A percentile compares a stretch with the other conserved stretches of the same genome.
Evolutionary conservation across 2,888 invertebrate genomes (phyloP).

Genomic region (Ochlodes sylvanus): DNA sequence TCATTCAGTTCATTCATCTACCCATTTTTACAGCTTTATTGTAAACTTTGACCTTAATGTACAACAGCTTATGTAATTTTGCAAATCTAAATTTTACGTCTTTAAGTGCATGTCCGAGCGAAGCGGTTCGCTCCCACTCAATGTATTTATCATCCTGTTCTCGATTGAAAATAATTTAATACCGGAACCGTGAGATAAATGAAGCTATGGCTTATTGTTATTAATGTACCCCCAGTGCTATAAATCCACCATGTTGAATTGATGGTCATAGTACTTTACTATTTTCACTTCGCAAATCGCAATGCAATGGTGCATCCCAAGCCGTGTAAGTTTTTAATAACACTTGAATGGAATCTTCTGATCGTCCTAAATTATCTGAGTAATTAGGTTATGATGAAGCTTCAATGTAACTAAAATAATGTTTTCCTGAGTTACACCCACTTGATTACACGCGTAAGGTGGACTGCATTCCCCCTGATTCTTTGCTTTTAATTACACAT

Average conservation of each 20-base stretch:
- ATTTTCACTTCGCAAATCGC: slow-evolving; percentile 10
- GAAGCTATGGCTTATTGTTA: slow-evolving; percentile 38
- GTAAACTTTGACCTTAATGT: neutral
- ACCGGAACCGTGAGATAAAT: slow-evolving; percentile 43
- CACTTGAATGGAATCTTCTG: too few species aligned
- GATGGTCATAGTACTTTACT: slow-evolving; percentile 2
- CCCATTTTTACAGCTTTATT: neutral
- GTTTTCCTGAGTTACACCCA: neutral
- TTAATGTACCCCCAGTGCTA: slow-evolving; percentile 39
- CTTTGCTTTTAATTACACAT: neutral
- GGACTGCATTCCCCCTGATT: slow-evolving; percentile 4
- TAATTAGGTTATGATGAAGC: neutral
- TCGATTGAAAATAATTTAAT: slow-evolving; percentile 44
- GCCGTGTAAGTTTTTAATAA: too few species aligned
- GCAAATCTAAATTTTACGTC: slow-evolving; percentile 5
- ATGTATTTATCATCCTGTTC: slow-evolving; percentile 42
- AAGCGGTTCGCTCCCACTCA: slow-evolving; percentile 32
- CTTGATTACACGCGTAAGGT: neutral
- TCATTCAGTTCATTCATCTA: neutral
- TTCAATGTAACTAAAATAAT: neutral
- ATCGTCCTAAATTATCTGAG: too few species aligned
- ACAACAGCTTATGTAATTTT: neutral
- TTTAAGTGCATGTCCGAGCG: slow-evolving; percentile 18
- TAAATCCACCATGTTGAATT: slow-evolving; percentile 25
- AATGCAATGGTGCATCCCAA: neutral